Evolutionary conservation across 2,888 invertebrate species (phyloP).

Genomic region (Nasonovia ribisnigri): DNA sequence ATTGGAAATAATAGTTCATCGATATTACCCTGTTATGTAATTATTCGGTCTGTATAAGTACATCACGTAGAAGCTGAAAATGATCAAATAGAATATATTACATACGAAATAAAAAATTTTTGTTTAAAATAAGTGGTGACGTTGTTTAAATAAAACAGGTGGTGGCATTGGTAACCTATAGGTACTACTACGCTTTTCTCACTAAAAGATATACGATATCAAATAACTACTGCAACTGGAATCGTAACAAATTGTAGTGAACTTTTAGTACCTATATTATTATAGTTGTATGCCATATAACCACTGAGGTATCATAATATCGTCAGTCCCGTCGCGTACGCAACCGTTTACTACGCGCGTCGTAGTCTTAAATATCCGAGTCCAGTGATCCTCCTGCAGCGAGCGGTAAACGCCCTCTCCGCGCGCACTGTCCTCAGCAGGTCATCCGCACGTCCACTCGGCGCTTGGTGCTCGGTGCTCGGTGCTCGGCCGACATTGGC

Average conservation of each 20-base stretch:
- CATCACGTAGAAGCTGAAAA: background rate
- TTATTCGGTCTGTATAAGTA: background rate
- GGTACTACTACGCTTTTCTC: background rate
- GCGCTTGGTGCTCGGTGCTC: too few species aligned
- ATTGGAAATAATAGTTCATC: background rate
- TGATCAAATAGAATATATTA: background rate
- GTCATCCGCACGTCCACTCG: background rate
- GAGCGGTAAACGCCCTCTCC: slow-evolving; percentile 12
- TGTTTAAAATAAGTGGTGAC: background rate
- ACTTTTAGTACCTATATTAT: background rate
- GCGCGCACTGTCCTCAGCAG: background rate
- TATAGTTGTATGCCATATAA: background rate
- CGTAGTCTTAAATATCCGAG: slow-evolving; percentile 6
- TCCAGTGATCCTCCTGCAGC: slow-evolving; percentile 39
- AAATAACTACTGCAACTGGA: background rate
- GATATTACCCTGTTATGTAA: too few species aligned
- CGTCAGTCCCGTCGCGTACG: background rate
- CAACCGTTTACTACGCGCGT: background rate
- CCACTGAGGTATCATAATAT: background rate
- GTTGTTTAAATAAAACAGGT: too few species aligned
- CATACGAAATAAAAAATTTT: background rate
- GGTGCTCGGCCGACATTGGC: too few species aligned
- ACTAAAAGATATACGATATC: background rate
- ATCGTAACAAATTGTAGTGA: background rate
- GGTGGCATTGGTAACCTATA: background rate